Conservation (phyloP, 2,888 invertebrate species). For the Epirrhoe tristata region DNA sequence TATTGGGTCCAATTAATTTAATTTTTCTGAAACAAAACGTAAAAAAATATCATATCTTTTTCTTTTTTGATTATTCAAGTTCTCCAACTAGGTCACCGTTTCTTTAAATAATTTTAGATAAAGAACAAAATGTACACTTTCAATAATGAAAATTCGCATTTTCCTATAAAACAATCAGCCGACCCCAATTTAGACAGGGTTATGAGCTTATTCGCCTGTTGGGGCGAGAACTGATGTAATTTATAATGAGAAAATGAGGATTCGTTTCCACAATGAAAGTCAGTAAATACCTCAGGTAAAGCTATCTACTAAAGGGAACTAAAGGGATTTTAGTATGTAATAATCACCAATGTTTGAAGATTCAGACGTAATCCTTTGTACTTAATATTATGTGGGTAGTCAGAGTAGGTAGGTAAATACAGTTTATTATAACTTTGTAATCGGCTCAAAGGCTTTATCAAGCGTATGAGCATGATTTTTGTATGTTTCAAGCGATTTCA, state of each 20-base stretch:
- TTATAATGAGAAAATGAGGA: constrained; percentile 23
- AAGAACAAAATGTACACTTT: constrained; percentile 13
- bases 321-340: neutral
- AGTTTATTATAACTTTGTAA: too few species aligned
- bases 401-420: too few species aligned
- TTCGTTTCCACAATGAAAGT: constrained; percentile 18
- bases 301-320: neutral
- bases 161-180: constrained; percentile 28
- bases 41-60: too few species aligned
- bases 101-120: neutral
- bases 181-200: constrained; percentile 23
- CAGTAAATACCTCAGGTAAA: constrained; percentile 1
- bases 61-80: too few species aligned
- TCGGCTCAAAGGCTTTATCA: too few species aligned
- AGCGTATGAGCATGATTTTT: too few species aligned
- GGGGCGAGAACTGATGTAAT: constrained; percentile 23
- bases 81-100: neutral
- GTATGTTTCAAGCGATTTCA: too few species aligned
- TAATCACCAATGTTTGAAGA: neutral
- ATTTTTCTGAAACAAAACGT: too few species aligned
- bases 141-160: constrained; percentile 23
- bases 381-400: neutral
- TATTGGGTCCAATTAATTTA: neutral
- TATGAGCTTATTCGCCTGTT: constrained; percentile 21
- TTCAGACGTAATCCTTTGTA: neutral